phyloP scores from a whole-genome alignment of 2,888 invertebrate genomes.

The Agonopterix arenella region DNA sequence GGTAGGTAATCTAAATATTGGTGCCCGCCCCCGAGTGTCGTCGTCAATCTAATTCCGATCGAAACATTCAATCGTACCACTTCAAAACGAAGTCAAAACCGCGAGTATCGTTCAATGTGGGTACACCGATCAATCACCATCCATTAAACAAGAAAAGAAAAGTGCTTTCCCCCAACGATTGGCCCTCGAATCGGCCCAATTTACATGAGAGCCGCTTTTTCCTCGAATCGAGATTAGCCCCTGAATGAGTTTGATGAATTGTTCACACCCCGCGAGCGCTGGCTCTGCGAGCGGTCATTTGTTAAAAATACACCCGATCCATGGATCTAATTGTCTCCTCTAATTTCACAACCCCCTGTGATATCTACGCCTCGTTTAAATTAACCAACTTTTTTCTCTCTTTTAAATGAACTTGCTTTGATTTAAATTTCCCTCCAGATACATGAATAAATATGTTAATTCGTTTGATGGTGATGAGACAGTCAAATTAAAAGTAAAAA shows the following conservation, averaged over 20 bases:
- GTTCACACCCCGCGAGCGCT: constrained; percentile 52
- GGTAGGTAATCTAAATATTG: background rate
- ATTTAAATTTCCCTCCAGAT: background rate
- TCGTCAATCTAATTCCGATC: constrained; percentile 30
- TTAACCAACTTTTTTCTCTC: constrained; percentile 39
- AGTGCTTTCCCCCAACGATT: constrained; percentile 73
- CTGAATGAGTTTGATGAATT: constrained; percentile 76
- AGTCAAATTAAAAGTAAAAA: constrained; percentile 7
- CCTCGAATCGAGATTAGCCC: constrained; percentile 75
- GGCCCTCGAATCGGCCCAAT: constrained; percentile 74
- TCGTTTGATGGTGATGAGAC: constrained; percentile 9
- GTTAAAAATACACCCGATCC: constrained; percentile 77
- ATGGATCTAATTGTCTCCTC: constrained; percentile 75
- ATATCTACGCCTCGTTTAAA: constrained; percentile 59
- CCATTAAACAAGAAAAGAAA: constrained; percentile 76
- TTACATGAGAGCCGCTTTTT: constrained; percentile 77
- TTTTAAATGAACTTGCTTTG: constrained; percentile 16
- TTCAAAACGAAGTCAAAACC: constrained; percentile 69
- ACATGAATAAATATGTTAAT: background rate
- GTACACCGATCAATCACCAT: constrained; percentile 74
- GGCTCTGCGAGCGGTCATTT: constrained; percentile 63
- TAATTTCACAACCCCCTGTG: constrained; percentile 71
- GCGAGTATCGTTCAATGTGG: constrained; percentile 63
- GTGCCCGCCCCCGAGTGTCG: background rate
- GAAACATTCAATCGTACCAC: constrained; percentile 55